Evolutionary conservation across 2,797 vertebrate species (phyloP).

Genomic region (Gallinago stenura): DNA sequence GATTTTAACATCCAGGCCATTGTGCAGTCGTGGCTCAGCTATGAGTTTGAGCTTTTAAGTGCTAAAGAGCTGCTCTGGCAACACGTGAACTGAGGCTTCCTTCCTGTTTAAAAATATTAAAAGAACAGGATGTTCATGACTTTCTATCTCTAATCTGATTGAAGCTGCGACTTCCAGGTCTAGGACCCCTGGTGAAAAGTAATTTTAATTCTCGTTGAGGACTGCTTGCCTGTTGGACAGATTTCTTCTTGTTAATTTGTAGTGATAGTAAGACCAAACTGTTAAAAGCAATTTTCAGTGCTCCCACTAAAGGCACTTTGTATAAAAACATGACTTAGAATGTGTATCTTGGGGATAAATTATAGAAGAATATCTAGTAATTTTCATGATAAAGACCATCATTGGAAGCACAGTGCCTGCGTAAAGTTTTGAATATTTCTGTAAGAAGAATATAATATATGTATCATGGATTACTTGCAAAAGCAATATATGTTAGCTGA

Average conservation of each 20-base stretch:
- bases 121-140: slow-evolving; percentile 23
- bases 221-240: slow-evolving; percentile 40
- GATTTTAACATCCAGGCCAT: background rate
- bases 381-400: slow-evolving; percentile 71
- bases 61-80: background rate
- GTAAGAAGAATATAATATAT: slow-evolving; percentile 9
- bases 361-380: slow-evolving; percentile 66
- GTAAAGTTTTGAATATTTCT: slow-evolving; percentile 57
- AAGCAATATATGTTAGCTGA: slow-evolving; percentile 45
- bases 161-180: slow-evolving; percentile 15
- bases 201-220: slow-evolving; percentile 58
- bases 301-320: slow-evolving; percentile 52
- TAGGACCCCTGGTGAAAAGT: slow-evolving; percentile 51
- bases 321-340: slow-evolving; percentile 68
- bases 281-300: slow-evolving; percentile 64
- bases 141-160: background rate
- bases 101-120: slow-evolving; percentile 14
- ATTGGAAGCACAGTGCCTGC: slow-evolving; percentile 41
- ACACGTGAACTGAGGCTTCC: background rate
- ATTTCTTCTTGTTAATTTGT: slow-evolving; percentile 68
- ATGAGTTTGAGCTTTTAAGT: background rate
- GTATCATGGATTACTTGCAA: slow-evolving; percentile 39
- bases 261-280: slow-evolving; percentile 45
- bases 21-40: background rate
- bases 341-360: slow-evolving; percentile 72